Percentiles rank a stretch among this genome's conserved stretches.
Evolutionary conservation across 2,797 vertebrate genomes (phyloP).

Genomic region (Callimico goeldii): DNA sequence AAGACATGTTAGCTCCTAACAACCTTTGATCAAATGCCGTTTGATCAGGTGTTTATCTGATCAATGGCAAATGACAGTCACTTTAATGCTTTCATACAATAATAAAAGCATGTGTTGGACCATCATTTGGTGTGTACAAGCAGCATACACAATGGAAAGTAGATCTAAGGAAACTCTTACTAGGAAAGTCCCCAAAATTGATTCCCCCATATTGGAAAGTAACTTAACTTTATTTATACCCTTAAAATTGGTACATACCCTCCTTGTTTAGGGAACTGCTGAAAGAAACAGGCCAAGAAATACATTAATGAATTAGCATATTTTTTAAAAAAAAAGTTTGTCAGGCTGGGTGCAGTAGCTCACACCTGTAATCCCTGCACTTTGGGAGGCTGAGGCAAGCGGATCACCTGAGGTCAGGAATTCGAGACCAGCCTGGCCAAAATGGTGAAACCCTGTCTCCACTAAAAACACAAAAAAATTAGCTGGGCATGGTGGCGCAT

Average conservation of each 20-base stretch:
- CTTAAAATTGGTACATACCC: slow-evolving; percentile 22
- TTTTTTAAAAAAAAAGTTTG: background rate
- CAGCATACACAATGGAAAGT: background rate
- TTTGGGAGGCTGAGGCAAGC: no score
- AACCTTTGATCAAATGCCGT: slow-evolving; percentile 75
- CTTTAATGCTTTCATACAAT: slow-evolving; percentile 63
- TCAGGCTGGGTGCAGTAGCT: no score
- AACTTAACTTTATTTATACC: slow-evolving; percentile 26
- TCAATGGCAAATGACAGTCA: slow-evolving; percentile 69
- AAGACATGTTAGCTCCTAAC: slow-evolving; percentile 69
- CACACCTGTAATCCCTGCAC: no score
- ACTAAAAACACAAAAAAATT: no score
- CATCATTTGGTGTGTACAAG: background rate
- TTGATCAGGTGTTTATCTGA: slow-evolving; percentile 59
- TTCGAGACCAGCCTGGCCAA: no score
- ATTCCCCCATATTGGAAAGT: slow-evolving; percentile 21
- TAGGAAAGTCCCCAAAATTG: background rate
- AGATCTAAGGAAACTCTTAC: background rate
- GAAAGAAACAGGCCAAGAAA: slow-evolving; percentile 23
- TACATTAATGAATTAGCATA: background rate
- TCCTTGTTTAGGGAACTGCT: slow-evolving; percentile 43
- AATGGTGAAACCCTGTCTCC: no score
- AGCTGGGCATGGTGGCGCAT: accelerated
- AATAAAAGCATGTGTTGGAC: slow-evolving; percentile 43
- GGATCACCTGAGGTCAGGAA: no score